Evolutionary conservation across 2,888 invertebrate species (phyloP), one percentile per base, ranked within the genome.

Genomic region (Aphodius sticticus): DNA sequence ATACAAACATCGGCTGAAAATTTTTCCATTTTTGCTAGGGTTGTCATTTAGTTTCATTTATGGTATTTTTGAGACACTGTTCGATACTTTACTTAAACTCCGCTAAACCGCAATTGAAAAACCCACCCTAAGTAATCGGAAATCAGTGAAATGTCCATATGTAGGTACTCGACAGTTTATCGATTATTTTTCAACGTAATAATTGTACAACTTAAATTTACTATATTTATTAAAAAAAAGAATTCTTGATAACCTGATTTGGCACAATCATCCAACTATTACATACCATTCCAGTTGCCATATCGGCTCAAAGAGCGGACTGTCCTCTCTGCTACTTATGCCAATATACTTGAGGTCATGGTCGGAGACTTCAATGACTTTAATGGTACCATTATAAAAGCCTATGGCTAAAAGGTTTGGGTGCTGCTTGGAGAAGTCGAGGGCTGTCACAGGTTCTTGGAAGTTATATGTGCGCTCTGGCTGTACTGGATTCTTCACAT

Each of bases 331-430:
- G 77, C 91, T 89, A 78, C 93, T 93, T 76, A 88, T 86, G 0
- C 93, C 92, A 5, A 94, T 87, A 0, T 90, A 87, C 15, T 90
- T 90, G 0, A 91, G 85, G 0, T 90, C 85, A 80, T 92, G 91
- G 0, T 90, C 90, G 0, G 93, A 93, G 2, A 96, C 91, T 84
- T 96, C 95, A 69, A 95, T 88, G n/a, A 96, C 91, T 77, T 92
- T 89, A 0, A 96, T 90, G 15, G 91, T 90, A 0, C 96, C 96
- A 86, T 95, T 93, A 84, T 93, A 91, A 83, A 96, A 94, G 0
- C 95, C 96, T 78, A 95, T 91, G 0, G 95, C 96, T 16, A 96
- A 86, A 84, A 95, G 90, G 87, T 95, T 95, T 0, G 96, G 94
- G 79, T 92, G 91, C 70, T 88, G 90, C 0, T 89, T 90, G 0